Evolutionary conservation across 2,888 invertebrate genomes (phyloP).

Genomic region (Sericinus montela): DNA sequence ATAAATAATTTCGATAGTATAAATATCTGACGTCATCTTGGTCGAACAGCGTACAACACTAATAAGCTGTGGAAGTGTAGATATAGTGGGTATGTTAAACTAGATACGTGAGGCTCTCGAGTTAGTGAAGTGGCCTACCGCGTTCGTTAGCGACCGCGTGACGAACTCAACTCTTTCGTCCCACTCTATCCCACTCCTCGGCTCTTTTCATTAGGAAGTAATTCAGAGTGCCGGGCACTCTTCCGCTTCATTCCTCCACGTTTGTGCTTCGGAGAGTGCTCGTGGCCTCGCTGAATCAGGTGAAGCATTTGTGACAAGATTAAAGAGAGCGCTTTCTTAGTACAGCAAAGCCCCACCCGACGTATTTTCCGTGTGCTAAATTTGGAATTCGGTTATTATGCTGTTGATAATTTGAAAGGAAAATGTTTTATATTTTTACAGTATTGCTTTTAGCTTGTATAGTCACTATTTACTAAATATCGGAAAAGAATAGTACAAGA

Average conservation of each 20-base stretch:
- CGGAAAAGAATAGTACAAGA: no score
- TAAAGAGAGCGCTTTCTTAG: conserved; percentile 73
- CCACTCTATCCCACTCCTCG: conserved; percentile 63
- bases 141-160: conserved; percentile 74
- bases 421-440: conserved; percentile 12
- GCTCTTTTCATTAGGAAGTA: conserved; percentile 79
- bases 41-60: conserved; percentile 26
- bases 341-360: conserved; percentile 27
- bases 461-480: no score
- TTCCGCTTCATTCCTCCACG: conserved; percentile 75
- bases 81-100: conserved; percentile 22
- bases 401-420: conserved; percentile 29
- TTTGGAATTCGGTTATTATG: conserved; percentile 50
- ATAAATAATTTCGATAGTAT: conserved; percentile 11
- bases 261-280: conserved; percentile 62
- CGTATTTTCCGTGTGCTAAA: conserved; percentile 58
- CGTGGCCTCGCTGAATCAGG: conserved; percentile 70
- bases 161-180: conserved; percentile 51
- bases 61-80: conserved; percentile 31
- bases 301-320: conserved; percentile 77
- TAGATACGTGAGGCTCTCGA: conserved; percentile 42
- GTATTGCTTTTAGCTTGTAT: no score
- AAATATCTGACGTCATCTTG: conserved; percentile 20
- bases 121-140: conserved; percentile 56
- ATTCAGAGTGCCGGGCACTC: conserved; percentile 74